Conservation (phyloP, 1,140 invertebrate genomes). For the Anadara kagoshimensis region DNA sequence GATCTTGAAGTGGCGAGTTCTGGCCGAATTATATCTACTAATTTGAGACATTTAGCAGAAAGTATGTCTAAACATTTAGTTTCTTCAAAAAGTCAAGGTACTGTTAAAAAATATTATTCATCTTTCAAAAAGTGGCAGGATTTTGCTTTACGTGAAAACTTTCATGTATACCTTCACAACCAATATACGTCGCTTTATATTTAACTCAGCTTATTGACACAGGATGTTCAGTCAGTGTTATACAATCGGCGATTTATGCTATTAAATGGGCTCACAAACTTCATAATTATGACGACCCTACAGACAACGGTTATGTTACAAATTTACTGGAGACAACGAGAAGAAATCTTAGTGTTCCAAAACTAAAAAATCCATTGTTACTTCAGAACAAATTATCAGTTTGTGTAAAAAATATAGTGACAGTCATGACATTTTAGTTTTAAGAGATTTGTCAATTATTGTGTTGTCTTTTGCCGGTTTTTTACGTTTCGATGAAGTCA, state of each 20-base stretch:
- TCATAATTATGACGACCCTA: neutral
- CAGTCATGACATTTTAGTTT: slow-evolving; percentile 26
- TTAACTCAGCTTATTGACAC: slow-evolving; percentile 3
- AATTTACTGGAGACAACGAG: slow-evolving; percentile 9
- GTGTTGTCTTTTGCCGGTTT: slow-evolving; percentile 28
- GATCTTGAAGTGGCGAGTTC: too few species aligned
- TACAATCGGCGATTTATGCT: neutral
- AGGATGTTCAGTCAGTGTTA: neutral
- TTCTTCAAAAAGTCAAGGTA: too few species aligned
- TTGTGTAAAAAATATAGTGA: slow-evolving; percentile 14
- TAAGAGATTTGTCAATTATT: slow-evolving; percentile 35
- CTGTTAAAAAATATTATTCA: too few species aligned
- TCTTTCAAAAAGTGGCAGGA: too few species aligned
- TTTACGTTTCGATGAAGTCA: slow-evolving; percentile 31
- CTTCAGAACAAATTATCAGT: slow-evolving; percentile 5
- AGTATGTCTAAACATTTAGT: too few species aligned
- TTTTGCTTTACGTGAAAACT: too few species aligned
- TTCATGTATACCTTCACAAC: slow-evolving; percentile 1
- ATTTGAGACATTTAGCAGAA: too few species aligned
- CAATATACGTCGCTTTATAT: slow-evolving; percentile 18
- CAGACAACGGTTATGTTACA: slow-evolving; percentile 5
- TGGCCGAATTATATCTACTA: too few species aligned
- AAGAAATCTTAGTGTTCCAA: neutral
- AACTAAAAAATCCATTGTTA: slow-evolving; percentile 17
- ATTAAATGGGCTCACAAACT: slow-evolving; percentile 20